Base-by-base conservation (phyloP, 2,113 vertebrate species). In the Colinus virginianus region DNA sequence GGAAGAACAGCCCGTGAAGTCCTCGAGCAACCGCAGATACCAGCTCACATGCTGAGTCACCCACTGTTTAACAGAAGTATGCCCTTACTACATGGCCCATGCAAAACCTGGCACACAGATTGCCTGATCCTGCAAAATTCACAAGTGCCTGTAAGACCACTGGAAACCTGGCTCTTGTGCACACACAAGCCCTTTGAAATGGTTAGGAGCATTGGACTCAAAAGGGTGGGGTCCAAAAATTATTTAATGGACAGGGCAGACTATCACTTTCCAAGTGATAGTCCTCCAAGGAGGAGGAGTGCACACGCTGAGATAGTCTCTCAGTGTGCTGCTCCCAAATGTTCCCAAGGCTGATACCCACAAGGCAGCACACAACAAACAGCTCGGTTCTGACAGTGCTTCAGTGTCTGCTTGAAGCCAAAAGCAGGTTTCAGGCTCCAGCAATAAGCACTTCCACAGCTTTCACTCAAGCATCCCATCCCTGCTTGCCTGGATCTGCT, bases 401-500 rank as follows among this genome's bases (percentile, higher is more conserved):
- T 92, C 11, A 78, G 82, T 61, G 84, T 68, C 88, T 92, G 67
- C 49, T 90, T 25, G 66, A 38, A 77, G 70, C 1, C 90, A 79
- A n/a, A 25, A 76, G 72, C 38, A 34, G 46, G 8, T 20, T 81
- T 71, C 76, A 55, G 71, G 25, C 61, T 81, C 76, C 76, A 70
- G 23, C 45, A 69, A 59, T 22, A 63, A 83, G 85, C 76, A 68
- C 53, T 42, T 79, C 36, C 81, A 48, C 69, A 45, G 40, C 76
- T 90, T 67, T 71, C 62, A 77, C 2, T 10, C 19, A 84, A 25
- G 34, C 51, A 14, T 19, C 34, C 81, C 9, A 1, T 40, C 71
- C 71, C 71, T 71, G 78, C 90, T 69, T 71, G 88, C 87, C 81
- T 55, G 19, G n/a, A 46, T 88, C 56, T 96, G 91, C 96, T 63